phyloP scores from a whole-genome alignment of 2,113 vertebrate species.

The Capra hircus region DNA sequence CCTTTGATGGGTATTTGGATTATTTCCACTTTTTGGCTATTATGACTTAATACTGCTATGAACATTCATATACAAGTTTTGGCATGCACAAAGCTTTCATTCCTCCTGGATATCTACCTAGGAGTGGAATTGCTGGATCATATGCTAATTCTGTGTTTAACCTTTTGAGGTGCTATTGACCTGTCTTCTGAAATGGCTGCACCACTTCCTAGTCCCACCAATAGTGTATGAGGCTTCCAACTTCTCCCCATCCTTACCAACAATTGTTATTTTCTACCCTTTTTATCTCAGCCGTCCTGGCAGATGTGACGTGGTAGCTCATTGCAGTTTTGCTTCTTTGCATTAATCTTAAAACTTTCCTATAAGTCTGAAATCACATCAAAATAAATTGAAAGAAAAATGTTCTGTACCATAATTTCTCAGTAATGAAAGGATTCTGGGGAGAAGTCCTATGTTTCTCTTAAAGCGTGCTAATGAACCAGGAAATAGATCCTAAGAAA shows the following conservation, averaged over 20 bases:
- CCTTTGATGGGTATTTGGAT: neutral
- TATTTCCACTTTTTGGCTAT: neutral
- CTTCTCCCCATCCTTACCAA: neutral
- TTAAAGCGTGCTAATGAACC: neutral
- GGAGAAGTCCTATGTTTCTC: neutral
- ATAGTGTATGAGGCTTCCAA: neutral
- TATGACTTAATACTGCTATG: neutral
- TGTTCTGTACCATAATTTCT: neutral
- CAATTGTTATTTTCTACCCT: neutral
- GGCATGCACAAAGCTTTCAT: neutral
- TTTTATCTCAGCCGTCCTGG: neutral
- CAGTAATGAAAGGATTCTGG: neutral
- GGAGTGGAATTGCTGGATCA: neutral
- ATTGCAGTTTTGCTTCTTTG: neutral
- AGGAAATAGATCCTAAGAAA: neutral
- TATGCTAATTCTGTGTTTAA: neutral
- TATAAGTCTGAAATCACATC: neutral
- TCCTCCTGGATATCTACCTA: neutral
- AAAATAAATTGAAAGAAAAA: conserved; percentile 16
- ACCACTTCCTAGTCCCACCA: neutral
- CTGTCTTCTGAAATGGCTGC: neutral
- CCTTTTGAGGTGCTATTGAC: neutral
- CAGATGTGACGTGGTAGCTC: neutral
- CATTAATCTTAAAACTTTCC: neutral
- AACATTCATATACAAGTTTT: neutral